A percentile compares a stretch with the other conserved stretches of the same genome.
Evolutionary conservation across 2,797 vertebrate genomes (phyloP).

Genomic region (Podarcis lilfordi): DNA sequence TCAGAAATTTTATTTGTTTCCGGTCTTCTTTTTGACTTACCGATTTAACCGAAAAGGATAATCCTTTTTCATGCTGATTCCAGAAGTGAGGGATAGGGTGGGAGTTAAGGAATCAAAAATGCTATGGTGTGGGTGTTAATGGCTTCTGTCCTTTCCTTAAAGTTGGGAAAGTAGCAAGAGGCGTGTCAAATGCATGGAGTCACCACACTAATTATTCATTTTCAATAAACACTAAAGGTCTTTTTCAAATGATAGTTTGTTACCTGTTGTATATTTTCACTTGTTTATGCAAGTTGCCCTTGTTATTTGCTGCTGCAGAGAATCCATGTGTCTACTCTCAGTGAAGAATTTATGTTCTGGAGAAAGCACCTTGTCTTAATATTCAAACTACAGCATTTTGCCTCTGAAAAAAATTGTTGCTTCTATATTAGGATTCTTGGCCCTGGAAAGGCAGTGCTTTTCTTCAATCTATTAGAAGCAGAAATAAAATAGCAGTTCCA

Average conservation of each 20-base stretch:
- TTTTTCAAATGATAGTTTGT: background rate
- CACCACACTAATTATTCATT: accelerated
- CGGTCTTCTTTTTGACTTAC: background rate
- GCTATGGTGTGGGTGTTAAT: background rate
- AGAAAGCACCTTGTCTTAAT: too few relatives aligned
- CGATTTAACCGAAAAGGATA: background rate
- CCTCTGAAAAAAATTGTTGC: background rate
- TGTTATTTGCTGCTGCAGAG: background rate
- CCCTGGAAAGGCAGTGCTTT: background rate
- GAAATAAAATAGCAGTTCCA: too few relatives aligned
- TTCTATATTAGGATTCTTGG: background rate
- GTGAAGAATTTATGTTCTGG: background rate
- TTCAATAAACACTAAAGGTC: background rate
- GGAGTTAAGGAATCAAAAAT: background rate
- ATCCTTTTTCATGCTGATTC: background rate
- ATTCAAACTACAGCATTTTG: background rate
- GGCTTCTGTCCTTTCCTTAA: background rate
- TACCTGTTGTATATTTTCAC: accelerated
- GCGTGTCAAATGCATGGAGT: background rate
- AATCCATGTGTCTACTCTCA: background rate
- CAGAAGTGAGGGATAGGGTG: background rate
- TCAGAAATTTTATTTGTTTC: constrained; percentile 2
- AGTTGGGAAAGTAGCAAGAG: background rate
- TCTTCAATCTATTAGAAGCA: background rate
- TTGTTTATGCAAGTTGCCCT: background rate